A percentile compares a stretch with the other conserved stretches of the same genome.
These are phyloP conservation scores for Hypena proboscidalis DNA, from an alignment of 2,888 invertebrate genomes.

Conservation along the genomic window DNA sequence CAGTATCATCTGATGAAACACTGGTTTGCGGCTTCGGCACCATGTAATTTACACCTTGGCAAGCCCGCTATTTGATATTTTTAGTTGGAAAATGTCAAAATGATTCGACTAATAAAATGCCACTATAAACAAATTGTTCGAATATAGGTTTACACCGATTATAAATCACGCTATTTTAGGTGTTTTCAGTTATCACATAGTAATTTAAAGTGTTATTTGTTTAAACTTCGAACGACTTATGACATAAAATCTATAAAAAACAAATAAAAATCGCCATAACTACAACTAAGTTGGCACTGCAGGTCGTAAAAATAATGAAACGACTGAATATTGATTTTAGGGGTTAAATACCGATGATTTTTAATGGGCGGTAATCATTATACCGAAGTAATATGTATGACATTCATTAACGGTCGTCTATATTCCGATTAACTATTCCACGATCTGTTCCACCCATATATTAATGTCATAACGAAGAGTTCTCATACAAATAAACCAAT, in stretches of 20 bases:
- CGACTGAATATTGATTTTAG: slow-evolving; percentile 22
- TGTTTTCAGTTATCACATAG: not conserved
- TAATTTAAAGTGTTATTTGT: slow-evolving; percentile 8
- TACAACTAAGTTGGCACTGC: slow-evolving; percentile 16
- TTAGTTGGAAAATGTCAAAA: too few relatives aligned
- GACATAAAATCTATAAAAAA: slow-evolving; percentile 14
- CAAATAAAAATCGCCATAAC: slow-evolving; percentile 12
- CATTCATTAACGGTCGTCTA: slow-evolving; percentile 37
- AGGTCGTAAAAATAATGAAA: slow-evolving; percentile 22
- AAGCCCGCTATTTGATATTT: too few relatives aligned
- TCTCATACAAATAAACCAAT: slow-evolving; percentile 14
- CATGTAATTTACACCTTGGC: too few relatives aligned
- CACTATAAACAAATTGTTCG: too few relatives aligned
- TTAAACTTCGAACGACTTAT: slow-evolving; percentile 8
- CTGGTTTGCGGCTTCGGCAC: too few relatives aligned
- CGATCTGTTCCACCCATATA: slow-evolving; percentile 31
- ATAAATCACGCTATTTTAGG: not conserved
- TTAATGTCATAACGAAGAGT: slow-evolving; percentile 26
- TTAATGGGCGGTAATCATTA: slow-evolving; percentile 12
- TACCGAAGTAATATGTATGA: slow-evolving; percentile 21
- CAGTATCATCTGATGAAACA: too few relatives aligned
- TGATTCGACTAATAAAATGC: not conserved
- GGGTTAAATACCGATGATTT: slow-evolving; percentile 10
- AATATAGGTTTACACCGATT: too few relatives aligned
- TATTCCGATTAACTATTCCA: slow-evolving; percentile 40